A percentile compares a stretch with the other conserved stretches of the same genome.
phyloP scores from a whole-genome alignment of 2,888 invertebrate genomes.

The Polymixis flavicincta region DNA sequence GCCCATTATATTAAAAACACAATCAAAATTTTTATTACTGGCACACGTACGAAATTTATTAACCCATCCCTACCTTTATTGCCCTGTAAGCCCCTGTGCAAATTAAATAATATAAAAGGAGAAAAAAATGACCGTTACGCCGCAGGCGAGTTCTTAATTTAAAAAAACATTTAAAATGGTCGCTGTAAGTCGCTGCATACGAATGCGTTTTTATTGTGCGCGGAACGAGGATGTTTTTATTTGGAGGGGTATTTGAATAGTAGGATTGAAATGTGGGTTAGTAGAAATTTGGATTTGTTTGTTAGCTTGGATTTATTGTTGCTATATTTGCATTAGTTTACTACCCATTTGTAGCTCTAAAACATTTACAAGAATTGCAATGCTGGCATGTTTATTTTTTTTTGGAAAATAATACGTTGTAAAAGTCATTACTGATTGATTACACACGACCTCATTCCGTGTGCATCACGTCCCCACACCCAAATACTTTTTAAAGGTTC shows the following conservation, averaged over 20 bases:
- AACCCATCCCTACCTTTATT: constrained; percentile 79
- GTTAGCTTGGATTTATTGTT: not conserved
- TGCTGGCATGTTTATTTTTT: not conserved
- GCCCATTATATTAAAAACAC: constrained; percentile 68
- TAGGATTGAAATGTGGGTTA: constrained; percentile 38
- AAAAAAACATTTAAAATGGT: constrained; percentile 70
- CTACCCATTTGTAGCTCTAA: not conserved
- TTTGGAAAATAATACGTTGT: constrained; percentile 1
- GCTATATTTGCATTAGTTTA: not conserved
- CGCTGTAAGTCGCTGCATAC: constrained; percentile 61
- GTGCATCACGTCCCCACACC: constrained; percentile 45
- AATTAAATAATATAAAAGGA: constrained; percentile 79
- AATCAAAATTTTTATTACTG: constrained; percentile 72
- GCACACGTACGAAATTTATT: constrained; percentile 73
- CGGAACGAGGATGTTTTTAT: constrained; percentile 35
- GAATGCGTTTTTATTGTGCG: constrained; percentile 63
- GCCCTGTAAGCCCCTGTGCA: constrained; percentile 77
- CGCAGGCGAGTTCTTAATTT: constrained; percentile 71
- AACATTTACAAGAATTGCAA: not conserved
- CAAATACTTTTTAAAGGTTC: constrained; percentile 63
- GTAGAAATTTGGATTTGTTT: constrained; percentile 11
- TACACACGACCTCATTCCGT: constrained; percentile 26
- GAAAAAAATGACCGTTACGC: constrained; percentile 76
- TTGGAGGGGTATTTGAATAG: constrained; percentile 26
- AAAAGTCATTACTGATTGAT: constrained; percentile 35